Evolutionary conservation across 2,113 vertebrate species (phyloP).

Genomic region (Mirounga angustirostris): DNA sequence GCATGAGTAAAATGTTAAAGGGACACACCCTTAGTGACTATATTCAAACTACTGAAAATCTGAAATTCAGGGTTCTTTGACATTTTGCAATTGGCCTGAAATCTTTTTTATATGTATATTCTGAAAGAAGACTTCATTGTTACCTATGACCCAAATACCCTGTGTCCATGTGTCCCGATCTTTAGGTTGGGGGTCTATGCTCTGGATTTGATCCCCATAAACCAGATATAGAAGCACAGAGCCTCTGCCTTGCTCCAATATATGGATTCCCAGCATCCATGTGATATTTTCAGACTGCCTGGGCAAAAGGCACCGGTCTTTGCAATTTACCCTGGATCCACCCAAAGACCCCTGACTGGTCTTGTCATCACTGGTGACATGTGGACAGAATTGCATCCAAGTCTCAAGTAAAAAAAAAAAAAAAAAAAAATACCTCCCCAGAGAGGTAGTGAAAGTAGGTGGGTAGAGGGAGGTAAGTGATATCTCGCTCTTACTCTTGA

Average conservation of each 20-base stretch:
- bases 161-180: too few relatives aligned
- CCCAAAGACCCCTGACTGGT: too few relatives aligned
- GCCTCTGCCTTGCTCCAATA: not conserved
- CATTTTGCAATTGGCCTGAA: not conserved
- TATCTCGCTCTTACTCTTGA: not conserved
- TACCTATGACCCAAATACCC: too few relatives aligned
- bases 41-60: not conserved
- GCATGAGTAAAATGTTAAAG: not conserved
- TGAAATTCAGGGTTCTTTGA: not conserved
- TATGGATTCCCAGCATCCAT: not conserved
- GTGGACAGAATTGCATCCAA: not conserved
- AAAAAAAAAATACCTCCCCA: not conserved
- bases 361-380: not conserved
- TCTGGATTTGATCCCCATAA: not conserved
- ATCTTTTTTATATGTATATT: not conserved
- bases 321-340: not conserved
- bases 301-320: not conserved
- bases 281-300: not conserved
- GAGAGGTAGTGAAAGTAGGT: not conserved
- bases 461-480: not conserved
- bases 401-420: not conserved
- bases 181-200: not conserved
- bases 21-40: not conserved
- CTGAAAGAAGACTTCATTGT: not conserved
- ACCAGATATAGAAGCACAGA: not conserved